A percentile compares a stretch with the other conserved stretches of the same genome.
Evolutionary conservation across 2,888 invertebrate species (phyloP).

Genomic region (Amiota communis): DNA sequence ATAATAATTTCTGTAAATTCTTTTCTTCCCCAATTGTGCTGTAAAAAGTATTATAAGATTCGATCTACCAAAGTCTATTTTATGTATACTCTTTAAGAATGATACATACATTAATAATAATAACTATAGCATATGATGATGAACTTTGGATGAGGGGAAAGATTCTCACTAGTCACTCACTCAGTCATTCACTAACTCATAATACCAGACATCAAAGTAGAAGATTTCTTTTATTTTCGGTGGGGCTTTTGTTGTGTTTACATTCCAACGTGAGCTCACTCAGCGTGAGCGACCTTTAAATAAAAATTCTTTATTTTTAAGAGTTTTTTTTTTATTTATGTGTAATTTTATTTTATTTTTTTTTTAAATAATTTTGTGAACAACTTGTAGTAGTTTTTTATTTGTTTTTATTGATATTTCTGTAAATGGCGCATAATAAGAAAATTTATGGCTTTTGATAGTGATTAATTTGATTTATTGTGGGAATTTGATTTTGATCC

Average conservation of each 20-base stretch:
- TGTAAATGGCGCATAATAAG: conserved; percentile 2
- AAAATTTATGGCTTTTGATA: not conserved
- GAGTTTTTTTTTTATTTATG: conserved; percentile 20
- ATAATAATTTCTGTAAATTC: too few species aligned
- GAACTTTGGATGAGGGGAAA: too few species aligned
- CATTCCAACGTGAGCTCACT: conserved; percentile 31
- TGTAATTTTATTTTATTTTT: not conserved
- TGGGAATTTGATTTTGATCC: not conserved
- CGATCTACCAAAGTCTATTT: too few species aligned
- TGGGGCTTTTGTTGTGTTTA: conserved; percentile 23
- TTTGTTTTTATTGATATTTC: too few species aligned
- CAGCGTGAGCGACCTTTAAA: conserved; percentile 53
- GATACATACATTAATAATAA: too few species aligned
- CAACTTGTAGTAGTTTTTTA: not conserved
- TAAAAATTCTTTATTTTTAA: conserved; percentile 39
- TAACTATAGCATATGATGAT: too few species aligned
- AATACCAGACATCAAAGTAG: too few species aligned
- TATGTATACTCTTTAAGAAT: too few species aligned
- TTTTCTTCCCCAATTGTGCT: too few species aligned
- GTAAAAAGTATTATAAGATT: too few species aligned
- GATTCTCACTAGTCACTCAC: too few species aligned
- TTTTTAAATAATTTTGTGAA: not conserved
- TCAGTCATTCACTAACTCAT: too few species aligned
- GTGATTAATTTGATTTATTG: conserved; percentile 6
- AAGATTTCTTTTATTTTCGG: not conserved